Base-by-base conservation (phyloP, 2,797 vertebrate species). In the Melanogrammus aeglefinus region DNA sequence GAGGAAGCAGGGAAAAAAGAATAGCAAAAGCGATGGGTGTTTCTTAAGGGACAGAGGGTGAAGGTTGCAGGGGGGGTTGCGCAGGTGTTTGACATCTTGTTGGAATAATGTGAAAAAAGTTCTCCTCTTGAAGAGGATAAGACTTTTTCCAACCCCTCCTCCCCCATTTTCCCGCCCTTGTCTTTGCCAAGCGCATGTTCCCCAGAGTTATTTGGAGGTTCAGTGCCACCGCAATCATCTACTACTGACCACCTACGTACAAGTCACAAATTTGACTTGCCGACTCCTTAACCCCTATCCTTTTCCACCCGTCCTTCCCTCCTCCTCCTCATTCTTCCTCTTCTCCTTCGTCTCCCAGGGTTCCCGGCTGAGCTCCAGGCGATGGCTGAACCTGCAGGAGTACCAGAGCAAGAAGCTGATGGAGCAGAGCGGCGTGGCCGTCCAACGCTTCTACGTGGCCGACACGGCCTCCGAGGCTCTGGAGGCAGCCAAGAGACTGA, bases 381-480 rank as follows among this genome's bases (percentile, higher is more conserved):
- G 98, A 96, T 98, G 98, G 97, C 94, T 99, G 88, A 99, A 99
- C 92, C 95, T 99, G 76, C 98, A 99, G 88, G 98, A 99, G 89
- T 99, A 98, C 93, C 97, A 99, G 94, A 99, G 98, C 95, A 99
- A 99, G 93, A 98, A 97, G 93, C 93, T 99, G 91, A 99, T 99
- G 98, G 96, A 96, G 85, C 97, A 99, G 87, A 93, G 96, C 0
- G 97, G 98, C 12, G 97, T 99, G 84, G 90, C 95, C n/a, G 97
- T 99, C 85, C 98, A 99, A 82, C 95, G 96, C 79, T 99, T 99
- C 93, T 97, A 95, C 41, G 97, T 99, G 75, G 98, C 96, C 36
- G 94, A 95, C 92, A 95, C 94, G 7, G 94, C 96, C 51, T 91
- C 92, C 33, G 95, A 96, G 81, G 98, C 98, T 83, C 93, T 97